Evolutionary conservation across 2,888 invertebrate genomes (phyloP).

Genomic region (Oligia latruncula): DNA sequence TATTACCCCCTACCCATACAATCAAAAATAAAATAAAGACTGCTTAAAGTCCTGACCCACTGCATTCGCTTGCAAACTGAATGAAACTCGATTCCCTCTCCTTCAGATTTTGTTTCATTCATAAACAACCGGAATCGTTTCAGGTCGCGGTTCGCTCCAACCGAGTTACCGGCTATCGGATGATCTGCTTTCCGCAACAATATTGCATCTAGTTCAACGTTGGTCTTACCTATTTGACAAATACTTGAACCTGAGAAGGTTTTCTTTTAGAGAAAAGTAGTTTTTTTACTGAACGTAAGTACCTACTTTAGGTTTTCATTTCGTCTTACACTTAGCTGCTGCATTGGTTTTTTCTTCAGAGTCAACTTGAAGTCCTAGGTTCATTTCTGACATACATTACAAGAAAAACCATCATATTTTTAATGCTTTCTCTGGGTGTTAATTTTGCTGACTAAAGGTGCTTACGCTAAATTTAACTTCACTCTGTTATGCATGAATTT

Average conservation of each 20-base stretch:
- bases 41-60: slow-evolving; percentile 4
- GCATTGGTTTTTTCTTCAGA: not conserved
- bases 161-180: slow-evolving; percentile 62
- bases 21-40: not conserved
- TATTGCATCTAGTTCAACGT: slow-evolving; percentile 51
- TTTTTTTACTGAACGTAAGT: not conserved
- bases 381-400: not conserved
- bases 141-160: slow-evolving; percentile 38
- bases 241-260: slow-evolving; percentile 12
- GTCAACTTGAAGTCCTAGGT: not conserved
- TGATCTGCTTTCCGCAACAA: slow-evolving; percentile 56
- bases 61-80: slow-evolving; percentile 21
- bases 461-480: slow-evolving; percentile 11
- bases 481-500: not conserved
- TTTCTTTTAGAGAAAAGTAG: slow-evolving; percentile 9
- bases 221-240: slow-evolving; percentile 35
- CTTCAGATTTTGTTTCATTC: slow-evolving; percentile 51
- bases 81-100: slow-evolving; percentile 29
- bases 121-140: slow-evolving; percentile 52
- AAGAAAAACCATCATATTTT: too few species aligned
- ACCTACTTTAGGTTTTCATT: not conserved
- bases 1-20: not conserved
- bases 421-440: not conserved
- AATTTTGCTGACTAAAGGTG: not conserved
- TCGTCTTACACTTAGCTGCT: not conserved